A percentile compares a stretch with the other conserved stretches of the same genome.
These are phyloP conservation scores for Corvus hawaiiensis DNA, from an alignment of 2,113 vertebrate genomes.

Conservation along the genomic window DNA sequence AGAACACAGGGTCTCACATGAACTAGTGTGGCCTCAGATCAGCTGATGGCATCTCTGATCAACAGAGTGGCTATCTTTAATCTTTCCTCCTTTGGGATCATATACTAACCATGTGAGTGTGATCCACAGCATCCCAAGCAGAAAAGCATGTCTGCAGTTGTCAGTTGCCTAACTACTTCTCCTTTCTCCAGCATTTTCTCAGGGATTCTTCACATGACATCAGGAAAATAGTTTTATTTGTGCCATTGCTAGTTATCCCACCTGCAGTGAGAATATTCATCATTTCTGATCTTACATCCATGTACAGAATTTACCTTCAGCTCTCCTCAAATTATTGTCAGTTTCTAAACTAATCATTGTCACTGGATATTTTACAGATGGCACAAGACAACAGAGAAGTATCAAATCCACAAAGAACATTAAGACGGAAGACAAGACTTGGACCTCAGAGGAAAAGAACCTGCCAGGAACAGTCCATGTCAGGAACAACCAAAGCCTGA, in stretches of 20 bases:
- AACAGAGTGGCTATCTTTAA: background rate
- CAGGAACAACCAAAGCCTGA: background rate
- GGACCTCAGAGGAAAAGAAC: background rate
- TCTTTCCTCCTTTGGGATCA: background rate
- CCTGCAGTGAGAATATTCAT: background rate
- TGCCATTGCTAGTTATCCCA: background rate
- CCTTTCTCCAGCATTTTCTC: background rate
- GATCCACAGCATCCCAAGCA: background rate
- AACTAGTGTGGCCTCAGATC: background rate
- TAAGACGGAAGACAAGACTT: background rate
- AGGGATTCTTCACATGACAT: background rate
- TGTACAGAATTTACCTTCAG: background rate
- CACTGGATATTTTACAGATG: background rate
- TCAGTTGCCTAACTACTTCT: background rate
- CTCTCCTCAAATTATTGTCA: background rate
- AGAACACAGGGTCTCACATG: background rate
- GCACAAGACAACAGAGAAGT: background rate
- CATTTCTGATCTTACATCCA: background rate
- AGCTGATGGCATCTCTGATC: conserved; percentile 31
- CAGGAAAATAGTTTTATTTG: background rate
- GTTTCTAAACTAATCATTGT: background rate
- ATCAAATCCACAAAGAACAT: background rate
- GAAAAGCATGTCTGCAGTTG: background rate
- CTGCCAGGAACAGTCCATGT: background rate
- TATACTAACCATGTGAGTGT: background rate